phyloP scores from a whole-genome alignment of 2,797 vertebrate species.

The Coluber constrictor region DNA sequence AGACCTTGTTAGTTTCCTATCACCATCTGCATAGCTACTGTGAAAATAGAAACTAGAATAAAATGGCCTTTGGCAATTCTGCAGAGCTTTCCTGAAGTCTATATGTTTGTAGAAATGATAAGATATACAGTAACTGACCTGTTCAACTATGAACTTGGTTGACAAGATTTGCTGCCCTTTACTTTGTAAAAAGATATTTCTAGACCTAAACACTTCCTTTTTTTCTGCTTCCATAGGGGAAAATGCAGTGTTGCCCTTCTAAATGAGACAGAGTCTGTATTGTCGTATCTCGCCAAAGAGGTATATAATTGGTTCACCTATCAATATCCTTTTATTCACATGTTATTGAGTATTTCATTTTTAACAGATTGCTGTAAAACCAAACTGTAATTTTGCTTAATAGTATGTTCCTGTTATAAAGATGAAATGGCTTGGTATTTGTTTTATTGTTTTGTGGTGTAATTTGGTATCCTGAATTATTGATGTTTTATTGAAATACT shows the following conservation, averaged over 20 bases:
- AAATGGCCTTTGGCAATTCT: background rate
- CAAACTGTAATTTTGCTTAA: background rate
- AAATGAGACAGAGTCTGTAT: conserved; percentile 93
- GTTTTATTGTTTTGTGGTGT: background rate
- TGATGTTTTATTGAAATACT: background rate
- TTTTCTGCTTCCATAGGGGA: conserved; percentile 76
- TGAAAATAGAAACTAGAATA: background rate
- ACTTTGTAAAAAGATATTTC: background rate
- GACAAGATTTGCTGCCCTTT: background rate
- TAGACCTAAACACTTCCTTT: background rate
- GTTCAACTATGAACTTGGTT: background rate
- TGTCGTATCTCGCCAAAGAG: conserved; percentile 97
- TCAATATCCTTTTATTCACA: background rate
- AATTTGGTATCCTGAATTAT: background rate
- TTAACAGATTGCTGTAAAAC: background rate
- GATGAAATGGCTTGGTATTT: background rate
- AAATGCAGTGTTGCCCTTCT: conserved; percentile 95
- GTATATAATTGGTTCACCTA: conserved; percentile 59
- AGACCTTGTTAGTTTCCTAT: background rate
- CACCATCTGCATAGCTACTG: background rate
- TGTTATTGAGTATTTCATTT: background rate
- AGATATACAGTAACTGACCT: background rate
- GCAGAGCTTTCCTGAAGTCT: background rate
- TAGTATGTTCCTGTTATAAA: background rate
- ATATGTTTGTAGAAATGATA: background rate